Evolutionary conservation across 2,113 vertebrate genomes (phyloP).

Genomic region (Myxocyprinus asiaticus): DNA sequence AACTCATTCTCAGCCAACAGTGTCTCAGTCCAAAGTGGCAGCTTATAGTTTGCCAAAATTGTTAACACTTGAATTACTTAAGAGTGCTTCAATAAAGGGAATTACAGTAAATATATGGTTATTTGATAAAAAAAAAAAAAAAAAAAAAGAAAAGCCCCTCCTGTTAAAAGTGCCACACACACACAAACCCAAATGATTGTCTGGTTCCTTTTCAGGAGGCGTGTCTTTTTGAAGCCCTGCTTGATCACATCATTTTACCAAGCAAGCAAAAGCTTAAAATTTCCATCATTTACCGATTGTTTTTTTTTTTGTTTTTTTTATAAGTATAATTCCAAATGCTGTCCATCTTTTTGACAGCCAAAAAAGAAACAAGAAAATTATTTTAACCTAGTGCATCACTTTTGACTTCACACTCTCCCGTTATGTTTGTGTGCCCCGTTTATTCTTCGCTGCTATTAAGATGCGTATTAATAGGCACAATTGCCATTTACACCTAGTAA

Average conservation of each 20-base stretch:
- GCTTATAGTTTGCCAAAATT: constrained; percentile 1
- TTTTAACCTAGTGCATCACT: no score
- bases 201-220: not conserved
- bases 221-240: constrained; percentile 21
- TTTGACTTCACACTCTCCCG: no score
- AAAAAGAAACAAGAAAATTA: no score
- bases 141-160: not conserved
- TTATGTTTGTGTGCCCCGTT: no score
- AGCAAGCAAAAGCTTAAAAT: constrained; percentile 14
- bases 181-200: no score
- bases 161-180: constrained; percentile 4
- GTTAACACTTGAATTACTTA: constrained; percentile 27
- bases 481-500: no score
- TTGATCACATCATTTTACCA: constrained; percentile 36
- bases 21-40: not conserved
- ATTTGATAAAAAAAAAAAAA: constrained; percentile 23
- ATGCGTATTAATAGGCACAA: no score
- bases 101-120: constrained; percentile 20
- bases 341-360: no score
- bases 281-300: no score
- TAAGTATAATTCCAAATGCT: no score
- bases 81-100: not conserved
- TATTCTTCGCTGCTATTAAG: no score
- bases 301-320: no score
- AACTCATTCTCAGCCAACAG: constrained; percentile 15